Base-by-base conservation (phyloP, 2,888 invertebrate species). In the Sesamia inferens region DNA sequence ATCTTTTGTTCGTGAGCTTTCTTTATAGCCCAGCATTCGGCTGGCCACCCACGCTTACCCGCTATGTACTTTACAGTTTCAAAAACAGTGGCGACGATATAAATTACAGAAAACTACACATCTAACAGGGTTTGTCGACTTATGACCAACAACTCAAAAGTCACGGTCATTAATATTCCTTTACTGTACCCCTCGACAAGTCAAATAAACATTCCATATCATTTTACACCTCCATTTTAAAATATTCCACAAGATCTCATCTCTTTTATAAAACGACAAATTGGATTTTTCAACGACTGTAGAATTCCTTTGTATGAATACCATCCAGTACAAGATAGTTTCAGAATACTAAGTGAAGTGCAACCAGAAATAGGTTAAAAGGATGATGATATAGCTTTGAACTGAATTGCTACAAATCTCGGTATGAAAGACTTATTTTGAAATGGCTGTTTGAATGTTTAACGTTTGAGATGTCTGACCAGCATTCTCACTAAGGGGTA, bases 271-370 rank as follows among this genome's bases (percentile, higher is more conserved):
- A 86, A 82, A 82, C 76, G 82, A 79, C 74, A 88, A 88, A 88
- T 88, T 85, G 88, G 79, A 88, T 86, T 88, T 88, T 86, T 86
- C 83, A 84, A 78, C 84, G 81, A 80, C 76, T 58, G 74, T 81
- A 81, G 83, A 76, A 87, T 78, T 82, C 82, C 73, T 86, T 82
- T 77, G 78, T 85, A 74, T 75, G 84, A 80, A 82, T 83, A 76
- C 79, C 74, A 67, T 74, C 64, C 76, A 79, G 74, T 82, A 80
- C 79, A 77, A 71, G 82, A 75, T 75, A 76, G 61, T 68, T 64
- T 71, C 77, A 47, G 87, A 87, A 87, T 87, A 86, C 76, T 76
- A 83, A 85, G 71, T 64, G 71, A 57, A 69, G 54, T 71, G 71
- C 70, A 65, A 70, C 47, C 63, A 84, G 86, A 84, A 66, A 76